Conservation (phyloP, 2,888 invertebrate species). For the Bombylius major region DNA sequence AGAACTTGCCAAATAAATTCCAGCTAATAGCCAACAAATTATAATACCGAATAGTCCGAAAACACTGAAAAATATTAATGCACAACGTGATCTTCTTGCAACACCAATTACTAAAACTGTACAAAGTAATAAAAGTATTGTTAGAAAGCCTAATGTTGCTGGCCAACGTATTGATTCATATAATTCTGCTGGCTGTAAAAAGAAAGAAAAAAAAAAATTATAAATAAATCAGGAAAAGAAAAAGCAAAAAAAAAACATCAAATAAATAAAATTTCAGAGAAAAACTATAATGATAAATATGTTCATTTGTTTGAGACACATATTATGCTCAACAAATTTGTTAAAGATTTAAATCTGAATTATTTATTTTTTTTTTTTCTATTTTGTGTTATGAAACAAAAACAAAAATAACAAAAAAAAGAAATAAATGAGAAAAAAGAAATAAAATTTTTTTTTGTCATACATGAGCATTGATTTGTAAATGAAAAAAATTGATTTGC, state of each 20-base stretch:
- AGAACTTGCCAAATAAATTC: slow-evolving; percentile 70
- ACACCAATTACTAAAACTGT: slow-evolving; percentile 37
- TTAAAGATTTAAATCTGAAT: too few species aligned
- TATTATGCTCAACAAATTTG: too few species aligned
- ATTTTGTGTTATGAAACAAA: too few species aligned
- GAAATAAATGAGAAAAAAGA: too few species aligned
- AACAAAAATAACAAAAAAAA: too few species aligned
- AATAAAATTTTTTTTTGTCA: too few species aligned
- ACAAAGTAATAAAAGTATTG: slow-evolving; percentile 31
- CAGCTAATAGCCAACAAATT: slow-evolving; percentile 73
- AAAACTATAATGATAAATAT: not conserved
- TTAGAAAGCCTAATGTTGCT: slow-evolving; percentile 35
- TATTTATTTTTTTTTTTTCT: too few species aligned
- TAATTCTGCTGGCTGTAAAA: slow-evolving; percentile 29
- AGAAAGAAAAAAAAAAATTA: not conserved
- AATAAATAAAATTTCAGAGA: not conserved
- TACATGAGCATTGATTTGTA: too few species aligned
- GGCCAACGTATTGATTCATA: slow-evolving; percentile 38
- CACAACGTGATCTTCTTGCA: slow-evolving; percentile 56
- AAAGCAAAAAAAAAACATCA: not conserved
- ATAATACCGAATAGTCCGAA: slow-evolving; percentile 49
- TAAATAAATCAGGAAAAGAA: not conserved
- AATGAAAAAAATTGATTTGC: too few species aligned
- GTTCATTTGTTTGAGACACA: not conserved
- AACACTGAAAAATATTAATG: slow-evolving; percentile 80